phyloP scores from a whole-genome alignment of 2,888 invertebrate genomes.

The Cyrtodaria siliqua region DNA sequence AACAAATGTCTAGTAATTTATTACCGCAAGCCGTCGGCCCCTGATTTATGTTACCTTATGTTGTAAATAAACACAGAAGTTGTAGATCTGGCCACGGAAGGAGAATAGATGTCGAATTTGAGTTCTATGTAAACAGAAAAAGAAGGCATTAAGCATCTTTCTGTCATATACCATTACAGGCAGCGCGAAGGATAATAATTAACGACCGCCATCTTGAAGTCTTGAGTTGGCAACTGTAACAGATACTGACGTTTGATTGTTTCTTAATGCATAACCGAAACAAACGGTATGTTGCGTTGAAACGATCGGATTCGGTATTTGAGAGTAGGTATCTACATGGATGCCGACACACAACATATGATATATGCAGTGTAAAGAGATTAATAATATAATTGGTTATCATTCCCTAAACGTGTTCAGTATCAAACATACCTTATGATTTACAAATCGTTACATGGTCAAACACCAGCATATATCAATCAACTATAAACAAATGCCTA shows the following conservation, averaged over 20 bases:
- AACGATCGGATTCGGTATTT: too few relatives aligned
- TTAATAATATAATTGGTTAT: too few relatives aligned
- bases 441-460: too few relatives aligned
- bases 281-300: too few relatives aligned
- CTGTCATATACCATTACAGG: slow-evolving; percentile 11
- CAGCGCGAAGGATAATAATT: neutral
- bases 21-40: slow-evolving; percentile 1
- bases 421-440: too few relatives aligned
- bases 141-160: neutral
- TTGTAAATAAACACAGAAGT: slow-evolving; percentile 54
- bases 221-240: slow-evolving; percentile 20
- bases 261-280: too few relatives aligned
- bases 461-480: too few relatives aligned
- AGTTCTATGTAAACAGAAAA: slow-evolving; percentile 20
- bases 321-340: too few relatives aligned
- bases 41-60: slow-evolving; percentile 26
- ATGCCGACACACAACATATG: too few relatives aligned
- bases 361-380: too few relatives aligned
- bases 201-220: neutral
- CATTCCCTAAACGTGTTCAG: too few relatives aligned
- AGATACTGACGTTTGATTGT: slow-evolving; percentile 44
- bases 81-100: slow-evolving; percentile 17
- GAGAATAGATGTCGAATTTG: neutral
- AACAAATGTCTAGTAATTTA: slow-evolving; percentile 27
- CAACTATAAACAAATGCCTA: too few relatives aligned